Base-by-base conservation (phyloP, 1,140 invertebrate species). In the Lysiphlebus fabarum region DNA sequence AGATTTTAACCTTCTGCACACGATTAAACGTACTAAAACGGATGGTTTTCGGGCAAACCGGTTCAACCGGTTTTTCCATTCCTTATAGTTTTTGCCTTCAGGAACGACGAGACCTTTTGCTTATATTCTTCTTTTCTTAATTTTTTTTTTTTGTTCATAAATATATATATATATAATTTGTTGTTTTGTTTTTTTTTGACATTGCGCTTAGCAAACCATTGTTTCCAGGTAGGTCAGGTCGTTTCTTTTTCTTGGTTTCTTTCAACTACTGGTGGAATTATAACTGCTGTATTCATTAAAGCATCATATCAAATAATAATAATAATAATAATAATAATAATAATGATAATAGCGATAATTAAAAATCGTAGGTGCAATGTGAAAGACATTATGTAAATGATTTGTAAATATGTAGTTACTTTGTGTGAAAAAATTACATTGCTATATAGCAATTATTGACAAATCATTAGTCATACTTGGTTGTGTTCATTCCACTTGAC, bases 1-100 rank as follows among this genome's bases (percentile, higher is more conserved):
- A 56, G 26, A 47, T 58, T 40, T 54, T 47, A 57, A 53, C 57
- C 49, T 56, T 38, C 44, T 63, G 54, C 62, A 55, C 42, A 36
- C 14, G 33, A 33, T 14, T 38, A 10, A 14, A 48, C 4, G 11
- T 48, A 56, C 42, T 53, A 64, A 67, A 70, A 63, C 67, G 67
- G 70, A 66, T 70, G 66, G 65, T 75, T 76, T 76, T 76, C 65
- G 66, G 69, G 58, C 53, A 59, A 76, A 78, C 76, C 74, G 73
- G 76, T 77, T 61, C 6, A 11, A 69, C 70, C 64, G 70, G 72
- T 72, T 69, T 58, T 62, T 54, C 43, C 41, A 7, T 40, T 42
- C 43, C 33, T 47, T 37, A 42, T 12, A n/a, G 34, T n/a, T 36
- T 4, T 11, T 14, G 11, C 38, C 45, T 36, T 37, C 44, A 54